Evolutionary conservation across 2,888 invertebrate genomes (phyloP), one percentile per base, ranked within the genome.

Genomic region (Suillia variegata): DNA sequence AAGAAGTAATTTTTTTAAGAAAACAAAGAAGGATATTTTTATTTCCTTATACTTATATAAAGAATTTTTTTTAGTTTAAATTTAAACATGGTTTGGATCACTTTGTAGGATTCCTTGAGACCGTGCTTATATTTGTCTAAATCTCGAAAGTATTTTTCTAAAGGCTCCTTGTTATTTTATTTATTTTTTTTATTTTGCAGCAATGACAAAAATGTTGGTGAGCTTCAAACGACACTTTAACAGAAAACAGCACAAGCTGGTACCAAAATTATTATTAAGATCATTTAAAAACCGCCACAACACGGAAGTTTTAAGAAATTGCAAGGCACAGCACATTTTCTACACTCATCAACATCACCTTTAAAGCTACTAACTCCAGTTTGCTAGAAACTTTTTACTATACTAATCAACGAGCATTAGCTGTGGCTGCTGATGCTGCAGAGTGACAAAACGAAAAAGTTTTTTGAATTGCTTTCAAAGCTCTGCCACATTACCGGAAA

Each of bases 401-500:
- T 20, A 5, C 17, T 18, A 45, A 45, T n/a, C n/a, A 17, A 5
- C 17, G 4, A 20, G 5, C 55, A 58, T 3, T 50, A 62, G 24
- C 47, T 34, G n/a, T n/a, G 20, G 47, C 45, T 1, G 54, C 26
- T 17, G 64, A 62, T 17, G 15, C 47, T 31, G 42, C 54, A 4
- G 66, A 62, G n/a, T n/a, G n/a, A n/a, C n/a, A n/a, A n/a, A n/a
- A n/a, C n/a, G n/a, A n/a, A 18, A 61, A 18, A 54, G 56, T 1
- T 56, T 54, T 34, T 61, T 66, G 22, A 74, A 78, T 73, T 73
- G 70, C 10, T 56, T 81, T 50, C 80, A 80, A 65, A 70, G 81
- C 31, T 82, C 81, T 22, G 79, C 80, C 5, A 81, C 82, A 47
- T 68, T 81, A 62, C 81, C 81, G 17, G 78, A 80, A 10, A 82